Percentiles rank a stretch among this genome's conserved stretches.
Evolutionary conservation across 2,797 vertebrate genomes (phyloP).

Genomic region (Phalloptychus januarius): DNA sequence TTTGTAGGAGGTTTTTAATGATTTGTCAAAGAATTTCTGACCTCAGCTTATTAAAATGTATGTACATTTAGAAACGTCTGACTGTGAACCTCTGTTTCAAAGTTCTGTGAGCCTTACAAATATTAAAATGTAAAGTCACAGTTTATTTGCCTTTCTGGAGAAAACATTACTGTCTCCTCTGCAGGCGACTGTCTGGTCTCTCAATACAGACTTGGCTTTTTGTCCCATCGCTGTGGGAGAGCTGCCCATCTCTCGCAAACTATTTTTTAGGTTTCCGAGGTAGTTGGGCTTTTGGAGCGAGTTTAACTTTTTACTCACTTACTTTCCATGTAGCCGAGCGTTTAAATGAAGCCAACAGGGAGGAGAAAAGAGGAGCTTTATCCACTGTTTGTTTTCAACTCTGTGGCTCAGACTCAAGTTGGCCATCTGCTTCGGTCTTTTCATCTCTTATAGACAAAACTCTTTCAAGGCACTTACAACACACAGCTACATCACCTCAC

Average conservation of each 20-base stretch:
- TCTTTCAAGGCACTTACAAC: conserved; percentile 58
- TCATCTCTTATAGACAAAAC: conserved; percentile 67
- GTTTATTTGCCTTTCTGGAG: neutral
- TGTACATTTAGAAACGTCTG: neutral
- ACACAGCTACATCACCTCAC: conserved; percentile 56
- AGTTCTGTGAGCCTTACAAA: neutral
- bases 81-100: neutral
- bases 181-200: neutral
- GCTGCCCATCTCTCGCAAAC: neutral
- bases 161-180: neutral
- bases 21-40: neutral
- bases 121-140: neutral
- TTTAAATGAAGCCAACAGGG: conserved; percentile 38
- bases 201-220: neutral
- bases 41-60: neutral
- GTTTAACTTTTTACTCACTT: conserved; percentile 20
- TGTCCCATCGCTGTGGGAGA: neutral
- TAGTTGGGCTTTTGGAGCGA: neutral
- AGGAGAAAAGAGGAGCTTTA: conserved; percentile 39
- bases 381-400: conserved; percentile 50
- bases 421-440: conserved; percentile 71
- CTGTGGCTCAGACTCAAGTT: conserved; percentile 51
- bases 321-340: conserved; percentile 43
- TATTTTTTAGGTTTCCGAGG: neutral
- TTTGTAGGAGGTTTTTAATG: neutral